Evolutionary conservation across 2,888 invertebrate species (phyloP).

Genomic region (Drosophila neutralis): DNA sequence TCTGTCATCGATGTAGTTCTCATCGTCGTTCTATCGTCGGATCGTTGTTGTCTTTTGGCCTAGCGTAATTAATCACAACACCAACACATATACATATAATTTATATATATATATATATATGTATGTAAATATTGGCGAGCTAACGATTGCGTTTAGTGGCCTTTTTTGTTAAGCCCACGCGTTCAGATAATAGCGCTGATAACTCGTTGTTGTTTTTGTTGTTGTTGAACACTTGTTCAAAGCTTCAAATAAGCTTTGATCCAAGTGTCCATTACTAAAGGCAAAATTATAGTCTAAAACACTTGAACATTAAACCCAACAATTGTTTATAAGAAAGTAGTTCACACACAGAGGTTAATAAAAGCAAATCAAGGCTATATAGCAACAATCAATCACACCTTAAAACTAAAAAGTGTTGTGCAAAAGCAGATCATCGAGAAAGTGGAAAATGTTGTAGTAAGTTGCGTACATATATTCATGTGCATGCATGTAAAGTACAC

Average conservation of each 20-base stretch:
- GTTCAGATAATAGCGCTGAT: constrained; percentile 4
- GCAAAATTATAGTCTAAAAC: constrained; percentile 32
- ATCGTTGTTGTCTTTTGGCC: constrained; percentile 8
- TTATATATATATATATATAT: background rate
- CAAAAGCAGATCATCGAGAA: constrained; percentile 1
- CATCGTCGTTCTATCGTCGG: constrained; percentile 5
- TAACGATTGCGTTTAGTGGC: background rate
- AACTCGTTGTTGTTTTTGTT: background rate
- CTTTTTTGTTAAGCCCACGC: constrained; percentile 5
- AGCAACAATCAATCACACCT: background rate
- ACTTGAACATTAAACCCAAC: constrained; percentile 2
- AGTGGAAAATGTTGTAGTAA: constrained; percentile 35
- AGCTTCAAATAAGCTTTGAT: constrained; percentile 12
- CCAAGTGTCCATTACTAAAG: constrained; percentile 17
- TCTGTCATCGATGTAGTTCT: constrained; percentile 17
- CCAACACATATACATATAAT: background rate
- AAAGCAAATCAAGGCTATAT: background rate
- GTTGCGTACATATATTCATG: constrained; percentile 5
- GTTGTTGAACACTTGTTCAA: constrained; percentile 1
- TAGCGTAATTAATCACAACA: constrained; percentile 1
- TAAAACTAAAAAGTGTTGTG: background rate
- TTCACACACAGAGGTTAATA: constrained; percentile 2
- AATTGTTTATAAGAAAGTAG: constrained; percentile 18
- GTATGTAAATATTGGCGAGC: background rate
- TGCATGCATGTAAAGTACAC: background rate